phyloP scores from a whole-genome alignment of 2,113 vertebrate genomes.

The Cochlearius cochlearius region DNA sequence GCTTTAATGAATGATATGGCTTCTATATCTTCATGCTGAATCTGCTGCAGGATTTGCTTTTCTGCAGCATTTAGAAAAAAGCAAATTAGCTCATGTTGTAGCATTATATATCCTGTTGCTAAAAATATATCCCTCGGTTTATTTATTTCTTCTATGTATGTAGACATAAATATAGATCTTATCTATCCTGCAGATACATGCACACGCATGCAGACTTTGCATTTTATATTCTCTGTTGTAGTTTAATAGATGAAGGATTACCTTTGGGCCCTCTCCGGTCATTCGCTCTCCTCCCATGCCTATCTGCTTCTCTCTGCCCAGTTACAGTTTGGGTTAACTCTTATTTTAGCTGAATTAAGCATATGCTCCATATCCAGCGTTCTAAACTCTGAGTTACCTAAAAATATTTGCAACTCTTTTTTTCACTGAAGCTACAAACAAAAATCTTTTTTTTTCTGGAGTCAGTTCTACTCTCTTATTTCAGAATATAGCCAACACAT shows the following conservation, averaged over 20 bases:
- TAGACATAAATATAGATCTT: neutral
- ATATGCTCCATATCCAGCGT: neutral
- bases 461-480: neutral
- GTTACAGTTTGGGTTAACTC: neutral
- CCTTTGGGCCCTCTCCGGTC: neutral
- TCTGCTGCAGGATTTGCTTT: neutral
- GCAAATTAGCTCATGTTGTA: neutral
- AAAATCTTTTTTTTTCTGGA: neutral
- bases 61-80: neutral
- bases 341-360: neutral
- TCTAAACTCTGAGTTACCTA: neutral
- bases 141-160: neutral
- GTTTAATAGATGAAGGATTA: neutral
- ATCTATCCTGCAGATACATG: neutral
- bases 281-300: neutral
- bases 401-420: neutral
- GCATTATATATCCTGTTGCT: neutral
- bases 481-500: neutral
- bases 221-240: neutral
- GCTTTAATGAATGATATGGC: neutral
- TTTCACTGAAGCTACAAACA: neutral
- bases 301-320: neutral
- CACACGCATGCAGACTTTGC: neutral
- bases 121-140: neutral
- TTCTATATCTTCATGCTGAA: neutral